These are phyloP conservation scores for Muschampia plurimacula DNA, from an alignment of 2,888 invertebrate genomes.

Conservation along the genomic window DNA sequence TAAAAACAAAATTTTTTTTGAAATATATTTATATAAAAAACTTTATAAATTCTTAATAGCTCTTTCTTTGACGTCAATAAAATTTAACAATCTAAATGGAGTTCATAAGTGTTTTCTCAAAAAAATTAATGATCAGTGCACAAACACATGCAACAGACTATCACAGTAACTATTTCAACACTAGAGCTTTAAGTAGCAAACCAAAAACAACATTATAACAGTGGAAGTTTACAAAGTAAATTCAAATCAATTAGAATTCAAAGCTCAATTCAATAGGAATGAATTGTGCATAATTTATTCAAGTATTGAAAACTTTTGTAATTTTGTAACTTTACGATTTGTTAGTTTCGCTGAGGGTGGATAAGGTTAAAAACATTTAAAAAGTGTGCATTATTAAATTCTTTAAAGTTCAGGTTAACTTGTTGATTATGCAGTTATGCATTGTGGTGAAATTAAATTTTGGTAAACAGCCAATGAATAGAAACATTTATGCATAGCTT, in stretches of 20 bases:
- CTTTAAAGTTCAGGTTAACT: slow-evolving; percentile 13
- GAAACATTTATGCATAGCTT: slow-evolving; percentile 6
- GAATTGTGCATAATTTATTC: not conserved
- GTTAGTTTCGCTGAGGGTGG: not conserved
- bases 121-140: not conserved
- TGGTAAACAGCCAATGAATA: slow-evolving; percentile 35
- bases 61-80: not conserved
- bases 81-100: not conserved
- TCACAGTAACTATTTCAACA: not conserved
- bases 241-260: too few relatives aligned
- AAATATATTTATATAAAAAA: too few relatives aligned
- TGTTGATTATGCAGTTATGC: not conserved
- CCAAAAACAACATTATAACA: not conserved
- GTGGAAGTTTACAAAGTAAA: not conserved
- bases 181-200: not conserved
- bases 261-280: too few relatives aligned
- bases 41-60: not conserved
- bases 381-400: slow-evolving; percentile 3
- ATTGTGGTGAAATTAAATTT: slow-evolving; percentile 11
- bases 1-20: too few relatives aligned
- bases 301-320: not conserved
- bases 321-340: not conserved
- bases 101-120: not conserved
- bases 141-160: not conserved
- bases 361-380: not conserved